Evolutionary conservation across 2,797 vertebrate genomes (phyloP), one percentile per base, ranked within the genome.

Genomic region (Parotocinclus haroldoi): DNA sequence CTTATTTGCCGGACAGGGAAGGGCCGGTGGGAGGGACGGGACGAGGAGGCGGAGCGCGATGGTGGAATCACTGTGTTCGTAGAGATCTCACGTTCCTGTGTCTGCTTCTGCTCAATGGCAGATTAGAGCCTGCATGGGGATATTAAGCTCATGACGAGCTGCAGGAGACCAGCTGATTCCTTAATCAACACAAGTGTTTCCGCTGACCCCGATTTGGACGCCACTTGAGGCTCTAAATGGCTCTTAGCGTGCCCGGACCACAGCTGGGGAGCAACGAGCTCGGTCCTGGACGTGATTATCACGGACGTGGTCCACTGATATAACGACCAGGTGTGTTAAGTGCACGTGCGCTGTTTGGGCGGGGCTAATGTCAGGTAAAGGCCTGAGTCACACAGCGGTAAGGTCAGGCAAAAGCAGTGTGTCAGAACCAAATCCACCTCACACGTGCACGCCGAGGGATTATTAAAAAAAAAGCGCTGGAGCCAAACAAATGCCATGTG

Each of bases 391-490:
- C 52, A 71, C 57, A 54, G 68, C 80, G 80, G 76, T 77, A 82
- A 75, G 79, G 57, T 79, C 63, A 69, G 76, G 73, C 74, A 75
- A 72, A 27, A 71, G 78, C 78, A 79, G 81, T 86, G 84, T 88
- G 82, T 89, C 84, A 89, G 83, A 77, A 87, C 69, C 69, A 70
- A 86, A 85, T 85, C 86, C 79, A 49, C 36, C 66, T 40, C 66
- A 82, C 86, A 89, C 84, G 82, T 89, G 87, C 81, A 76, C 72
- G 53, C 58, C 58, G 51, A 78, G 72, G 79, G 84, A 89, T 89
- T 86, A 85, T 71, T n/a, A n/a, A n/a, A n/a, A n/a, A n/a, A 71
- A 74, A 80, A 83, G 82, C 80, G 78, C 73, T 67, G 55, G 65
- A 80, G 76, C 78, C 66, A 68, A 79, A 81, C 77, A 86, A 85